Evolutionary conservation across 2,113 vertebrate genomes (phyloP), one percentile per base, ranked within the genome.

Genomic region (Dasyprocta punctata): DNA sequence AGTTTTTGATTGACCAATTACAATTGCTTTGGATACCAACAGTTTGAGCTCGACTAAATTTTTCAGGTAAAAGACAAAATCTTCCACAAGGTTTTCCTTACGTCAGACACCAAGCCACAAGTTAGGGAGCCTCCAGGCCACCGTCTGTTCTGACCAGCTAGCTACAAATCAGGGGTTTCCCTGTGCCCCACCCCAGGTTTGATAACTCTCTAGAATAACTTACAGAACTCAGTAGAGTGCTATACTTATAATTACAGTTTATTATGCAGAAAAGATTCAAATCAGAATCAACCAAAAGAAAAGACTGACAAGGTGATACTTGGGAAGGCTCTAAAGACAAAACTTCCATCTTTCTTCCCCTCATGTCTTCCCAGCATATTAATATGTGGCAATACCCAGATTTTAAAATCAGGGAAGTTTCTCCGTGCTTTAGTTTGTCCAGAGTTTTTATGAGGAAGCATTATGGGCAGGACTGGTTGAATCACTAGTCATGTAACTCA

Each of bases 21-120:
- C 11, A 84, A 84, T 71, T 61, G 93, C 75, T 87, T 90, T 83
- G 71, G 56, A 67, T 47, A 96, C 17, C 33, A 93, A 82, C n/a
- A 56, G 80, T 0, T 6, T 49, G 33, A 86, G 13, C 38, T 81
- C 54, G 44, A 22, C 30, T 38, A 81, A 28, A 75, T 7, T 61
- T 92, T 60, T 77, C 41, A 22, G 58, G 52, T 86, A 82, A 77
- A 63, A 7, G 30, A 61, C n/a, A 90, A 88, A 33, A 77, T 38
- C 86, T 58, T 36, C 56, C 58, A 61, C n/a, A 84, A 90, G 33
- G 61, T 38, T 90, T 52, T 36, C 56, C 44, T 96, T 83, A 82
- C 5, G 38, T 75, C 56, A 90, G 14, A 92, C 9, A 88, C 44
- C 20, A 71, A 71, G 26, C 63, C 9, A 17, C 38, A 94, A 49